Conservation (phyloP, 2,888 invertebrate genomes). For the Polydesmus complanatus region DNA sequence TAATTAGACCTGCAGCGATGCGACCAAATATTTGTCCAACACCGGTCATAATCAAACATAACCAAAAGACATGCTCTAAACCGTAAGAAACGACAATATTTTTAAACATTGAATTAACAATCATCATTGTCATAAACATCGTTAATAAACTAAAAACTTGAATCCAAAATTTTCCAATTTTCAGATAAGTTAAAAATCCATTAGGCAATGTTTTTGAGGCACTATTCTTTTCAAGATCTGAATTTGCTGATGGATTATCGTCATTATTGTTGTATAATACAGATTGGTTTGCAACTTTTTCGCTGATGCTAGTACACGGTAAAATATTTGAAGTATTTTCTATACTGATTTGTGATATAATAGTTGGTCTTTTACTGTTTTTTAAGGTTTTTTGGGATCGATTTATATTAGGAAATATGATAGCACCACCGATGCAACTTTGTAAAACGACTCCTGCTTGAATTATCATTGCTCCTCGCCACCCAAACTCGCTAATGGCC, state of each 20-base stretch:
- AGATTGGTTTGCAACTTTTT: neutral
- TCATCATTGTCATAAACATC: neutral
- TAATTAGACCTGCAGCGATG: neutral
- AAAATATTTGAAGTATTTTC: neutral
- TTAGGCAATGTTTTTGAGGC: too few relatives aligned
- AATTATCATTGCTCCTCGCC: constrained; percentile 9
- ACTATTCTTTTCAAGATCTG: too few relatives aligned
- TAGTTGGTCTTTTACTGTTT: too few relatives aligned
- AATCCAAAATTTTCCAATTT: neutral
- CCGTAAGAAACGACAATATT: neutral
- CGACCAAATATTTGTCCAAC: neutral
- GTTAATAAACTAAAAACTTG: neutral
- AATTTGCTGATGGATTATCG: too few relatives aligned
- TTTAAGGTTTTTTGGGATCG: too few relatives aligned
- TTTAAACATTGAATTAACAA: neutral
- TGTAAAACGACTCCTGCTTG: constrained; percentile 6
- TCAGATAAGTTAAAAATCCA: neutral
- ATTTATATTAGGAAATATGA: neutral
- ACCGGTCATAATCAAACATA: neutral
- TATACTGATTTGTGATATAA: neutral
- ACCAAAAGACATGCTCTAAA: neutral
- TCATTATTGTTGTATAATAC: too few relatives aligned
- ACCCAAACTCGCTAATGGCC: constrained; percentile 5
- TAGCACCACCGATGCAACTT: neutral
- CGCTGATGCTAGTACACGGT: too few relatives aligned